Evolutionary conservation across 2,888 invertebrate species (phyloP).

Genomic region (Drosophila tanythrix): DNA sequence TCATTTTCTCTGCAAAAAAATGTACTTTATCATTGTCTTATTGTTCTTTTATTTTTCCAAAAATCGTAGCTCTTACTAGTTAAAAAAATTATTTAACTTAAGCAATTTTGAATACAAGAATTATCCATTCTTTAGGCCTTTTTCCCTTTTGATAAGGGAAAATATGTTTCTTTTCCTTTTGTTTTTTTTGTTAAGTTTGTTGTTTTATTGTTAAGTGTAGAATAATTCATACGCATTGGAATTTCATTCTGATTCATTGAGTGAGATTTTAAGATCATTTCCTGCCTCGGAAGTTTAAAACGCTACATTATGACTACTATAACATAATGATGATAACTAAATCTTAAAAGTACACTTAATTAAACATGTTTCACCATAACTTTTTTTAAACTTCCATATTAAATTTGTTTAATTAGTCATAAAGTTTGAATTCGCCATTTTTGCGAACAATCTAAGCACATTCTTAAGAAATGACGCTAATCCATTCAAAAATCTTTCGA

Average conservation of each 20-base stretch:
- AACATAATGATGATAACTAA: not conserved
- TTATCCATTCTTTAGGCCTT: not conserved
- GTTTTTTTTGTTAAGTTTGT: not conserved
- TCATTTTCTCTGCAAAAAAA: not conserved
- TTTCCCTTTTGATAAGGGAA: not conserved
- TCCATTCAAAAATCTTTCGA: conserved; percentile 1
- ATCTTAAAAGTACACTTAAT: not conserved
- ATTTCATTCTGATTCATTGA: not conserved
- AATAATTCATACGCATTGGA: not conserved
- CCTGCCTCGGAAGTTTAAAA: not conserved
- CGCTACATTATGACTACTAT: not conserved
- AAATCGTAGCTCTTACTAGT: not conserved
- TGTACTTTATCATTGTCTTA: not conserved
- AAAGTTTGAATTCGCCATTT: not conserved
- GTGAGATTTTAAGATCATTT: not conserved
- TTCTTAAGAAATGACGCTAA: not conserved
- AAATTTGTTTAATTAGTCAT: not conserved
- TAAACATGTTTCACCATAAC: not conserved
- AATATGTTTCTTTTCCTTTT: not conserved
- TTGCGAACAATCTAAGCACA: not conserved
- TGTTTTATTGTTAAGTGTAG: not conserved
- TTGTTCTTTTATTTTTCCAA: not conserved
- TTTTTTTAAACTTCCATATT: not conserved
- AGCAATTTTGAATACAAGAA: not conserved
- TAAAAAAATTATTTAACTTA: not conserved